A percentile compares a stretch with the other conserved stretches of the same genome.
Conservation (phyloP, 2,888 invertebrate genomes). For the Cheilosia vernalis region DNA sequence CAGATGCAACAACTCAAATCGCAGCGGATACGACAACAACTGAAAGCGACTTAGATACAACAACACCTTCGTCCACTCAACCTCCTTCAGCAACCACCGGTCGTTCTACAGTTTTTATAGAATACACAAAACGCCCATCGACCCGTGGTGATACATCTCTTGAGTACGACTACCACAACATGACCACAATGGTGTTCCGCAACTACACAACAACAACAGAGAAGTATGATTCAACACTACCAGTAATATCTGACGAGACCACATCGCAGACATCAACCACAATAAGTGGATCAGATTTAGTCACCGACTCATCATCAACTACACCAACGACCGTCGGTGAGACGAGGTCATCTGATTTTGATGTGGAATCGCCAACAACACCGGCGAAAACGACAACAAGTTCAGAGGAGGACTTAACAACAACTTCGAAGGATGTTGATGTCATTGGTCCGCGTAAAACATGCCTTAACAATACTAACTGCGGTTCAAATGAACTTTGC, state of each 20-base stretch:
- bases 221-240: slow-evolving; percentile 61
- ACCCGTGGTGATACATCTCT: slow-evolving; percentile 82
- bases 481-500: slow-evolving; percentile 86
- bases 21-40: neutral
- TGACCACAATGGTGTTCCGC: slow-evolving; percentile 76
- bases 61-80: slow-evolving; percentile 77
- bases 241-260: slow-evolving; percentile 57
- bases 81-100: slow-evolving; percentile 59
- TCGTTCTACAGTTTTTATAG: slow-evolving; percentile 56
- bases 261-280: slow-evolving; percentile 66
- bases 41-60: slow-evolving; percentile 78
- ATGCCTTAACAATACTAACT: slow-evolving; percentile 86
- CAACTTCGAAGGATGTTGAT: slow-evolving; percentile 77
- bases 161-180: slow-evolving; percentile 78
- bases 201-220: slow-evolving; percentile 73
- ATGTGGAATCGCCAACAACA: slow-evolving; percentile 65
- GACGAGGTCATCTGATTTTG: slow-evolving; percentile 54
- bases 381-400: slow-evolving; percentile 76
- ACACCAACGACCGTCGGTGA: slow-evolving; percentile 64
- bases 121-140: slow-evolving; percentile 68
- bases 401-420: slow-evolving; percentile 66
- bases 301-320: slow-evolving; percentile 37
- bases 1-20: neutral
- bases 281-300: slow-evolving; percentile 49
- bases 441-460: slow-evolving; percentile 81